Base-by-base conservation (phyloP, 2,888 invertebrate species). In the Chymomyza fuscimana region DNA sequence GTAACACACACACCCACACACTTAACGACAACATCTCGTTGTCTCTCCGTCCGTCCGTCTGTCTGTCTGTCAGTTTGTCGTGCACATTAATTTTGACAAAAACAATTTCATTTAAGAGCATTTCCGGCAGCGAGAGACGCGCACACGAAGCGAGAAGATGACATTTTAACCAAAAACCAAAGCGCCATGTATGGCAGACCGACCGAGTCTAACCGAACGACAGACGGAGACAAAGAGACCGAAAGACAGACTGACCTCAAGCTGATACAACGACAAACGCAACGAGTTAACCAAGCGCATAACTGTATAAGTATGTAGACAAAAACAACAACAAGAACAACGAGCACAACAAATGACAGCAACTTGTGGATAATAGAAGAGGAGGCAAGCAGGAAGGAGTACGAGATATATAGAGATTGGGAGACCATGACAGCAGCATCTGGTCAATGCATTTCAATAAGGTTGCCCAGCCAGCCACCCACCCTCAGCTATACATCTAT, bases 101-200 rank as follows among this genome's bases (percentile, higher is more conserved):
- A 81, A 84, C 81, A 78, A 81, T 81, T 82, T 82, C 70, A 82
- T 81, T 81, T 84, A 80, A 80, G 82, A 85, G 82, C 85, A 82
- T 82, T 84, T 80, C 82, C 85, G 82, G 80, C 80, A 77, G 67
- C 69, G 52, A 54, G 54, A 54, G 54, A 54, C 19, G 70, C 64
- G 62, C 50, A 62, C 79, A 76, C 40, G 22, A 63, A 16, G 50
- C 51, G 36, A 56, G 58, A 25, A 58, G 19, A 25, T 25, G 58
- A 67, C 71, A 69, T 65, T 67, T 73, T 68, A 59, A 69, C 67
- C 69, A 63, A 70, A 71, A 68, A 63, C 70, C 69, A 65, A 67
- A 69, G 58, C 60, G 56, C 56, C 56, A 63, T 63, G 16, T 63
- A 58, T 19, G 12, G 25, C 25, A 19, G 25, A 46, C 40, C 40